Conservation (phyloP, 2,113 vertebrate genomes). For the Sminthopsis crassicaudata region DNA sequence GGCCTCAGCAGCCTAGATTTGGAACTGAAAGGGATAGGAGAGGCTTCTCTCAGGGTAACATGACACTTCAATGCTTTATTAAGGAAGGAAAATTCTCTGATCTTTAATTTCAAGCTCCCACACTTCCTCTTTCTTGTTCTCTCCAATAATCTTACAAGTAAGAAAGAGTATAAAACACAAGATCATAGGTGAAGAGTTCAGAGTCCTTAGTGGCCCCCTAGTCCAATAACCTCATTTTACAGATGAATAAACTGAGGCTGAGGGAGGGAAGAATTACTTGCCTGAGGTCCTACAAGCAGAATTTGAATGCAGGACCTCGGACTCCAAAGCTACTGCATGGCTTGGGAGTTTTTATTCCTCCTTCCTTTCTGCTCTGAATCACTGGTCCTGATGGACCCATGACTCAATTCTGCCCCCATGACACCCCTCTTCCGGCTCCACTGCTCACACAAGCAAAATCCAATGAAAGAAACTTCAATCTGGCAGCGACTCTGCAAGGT, state of each 20-base stretch:
- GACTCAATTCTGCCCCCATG: neutral
- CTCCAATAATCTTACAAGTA: neutral
- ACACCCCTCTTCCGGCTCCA: neutral
- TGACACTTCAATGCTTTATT: neutral
- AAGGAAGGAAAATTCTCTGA: neutral
- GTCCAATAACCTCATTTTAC: neutral
- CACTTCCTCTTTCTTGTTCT: neutral
- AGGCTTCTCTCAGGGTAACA: neutral
- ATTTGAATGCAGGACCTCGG: neutral
- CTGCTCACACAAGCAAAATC: neutral
- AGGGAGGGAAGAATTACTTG: neutral
- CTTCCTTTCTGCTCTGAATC: neutral
- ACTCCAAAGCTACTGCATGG: neutral
- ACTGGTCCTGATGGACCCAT: neutral
- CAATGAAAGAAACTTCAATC: neutral
- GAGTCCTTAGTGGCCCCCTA: neutral
- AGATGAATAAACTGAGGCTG: neutral
- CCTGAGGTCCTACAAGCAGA: neutral
- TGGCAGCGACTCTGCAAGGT: neutral
- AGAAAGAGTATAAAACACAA: neutral
- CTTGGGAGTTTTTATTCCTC: neutral
- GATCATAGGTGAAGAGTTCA: neutral
- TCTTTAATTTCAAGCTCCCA: neutral
- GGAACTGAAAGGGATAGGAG: neutral
- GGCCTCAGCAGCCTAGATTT: neutral